A percentile compares a stretch with the other conserved stretches of the same genome.
These are phyloP conservation scores for Bradypodion pumilum DNA, from an alignment of 2,797 vertebrate species.

Conservation along the genomic window DNA sequence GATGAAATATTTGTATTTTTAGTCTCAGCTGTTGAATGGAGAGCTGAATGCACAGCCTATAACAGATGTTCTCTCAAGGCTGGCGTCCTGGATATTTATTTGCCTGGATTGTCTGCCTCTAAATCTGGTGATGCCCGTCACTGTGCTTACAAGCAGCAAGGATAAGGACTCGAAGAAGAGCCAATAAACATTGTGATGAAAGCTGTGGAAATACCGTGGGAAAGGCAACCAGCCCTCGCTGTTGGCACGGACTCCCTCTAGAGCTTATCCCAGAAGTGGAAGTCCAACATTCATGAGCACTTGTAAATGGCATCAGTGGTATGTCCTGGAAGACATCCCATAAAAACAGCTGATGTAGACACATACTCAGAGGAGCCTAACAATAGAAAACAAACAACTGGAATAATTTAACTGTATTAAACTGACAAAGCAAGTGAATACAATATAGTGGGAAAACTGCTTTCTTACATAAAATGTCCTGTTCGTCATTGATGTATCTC, in stretches of 20 bases:
- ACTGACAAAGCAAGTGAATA: slow-evolving; percentile 30
- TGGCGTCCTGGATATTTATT: background rate
- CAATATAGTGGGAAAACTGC: background rate
- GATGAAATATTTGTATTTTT: background rate
- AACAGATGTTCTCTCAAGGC: background rate
- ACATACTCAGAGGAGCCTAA: background rate
- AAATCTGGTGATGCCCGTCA: background rate
- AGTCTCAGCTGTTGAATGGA: background rate
- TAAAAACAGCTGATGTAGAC: background rate
- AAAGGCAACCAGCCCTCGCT: background rate
- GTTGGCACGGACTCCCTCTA: background rate
- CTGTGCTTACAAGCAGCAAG: background rate
- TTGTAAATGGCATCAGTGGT: background rate
- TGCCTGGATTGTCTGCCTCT: background rate
- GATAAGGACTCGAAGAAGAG: background rate
- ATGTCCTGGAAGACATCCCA: background rate
- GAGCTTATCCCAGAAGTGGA: background rate
- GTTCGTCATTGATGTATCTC: slow-evolving; percentile 59
- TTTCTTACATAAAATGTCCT: slow-evolving; percentile 51
- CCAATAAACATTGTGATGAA: background rate
- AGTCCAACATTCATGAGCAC: background rate
- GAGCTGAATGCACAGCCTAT: background rate
- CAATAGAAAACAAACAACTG: background rate
- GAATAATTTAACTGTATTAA: slow-evolving; percentile 19
- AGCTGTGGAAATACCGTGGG: background rate